A percentile compares a stretch with the other conserved stretches of the same genome.
phyloP scores from a whole-genome alignment of 2,888 invertebrate species.

The Slavum lentiscoides region DNA sequence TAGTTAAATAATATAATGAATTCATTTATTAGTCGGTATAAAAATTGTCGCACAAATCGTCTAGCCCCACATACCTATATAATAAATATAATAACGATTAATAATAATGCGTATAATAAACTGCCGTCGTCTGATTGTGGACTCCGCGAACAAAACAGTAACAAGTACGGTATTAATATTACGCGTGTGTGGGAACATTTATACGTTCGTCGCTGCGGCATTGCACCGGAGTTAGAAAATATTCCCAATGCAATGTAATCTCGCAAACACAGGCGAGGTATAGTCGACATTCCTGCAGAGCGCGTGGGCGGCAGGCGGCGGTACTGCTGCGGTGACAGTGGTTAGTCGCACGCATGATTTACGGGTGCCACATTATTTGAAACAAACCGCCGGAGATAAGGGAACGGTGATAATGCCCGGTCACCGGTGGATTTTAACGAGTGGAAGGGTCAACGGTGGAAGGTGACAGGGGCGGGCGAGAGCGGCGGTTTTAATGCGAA shows the following conservation, averaged over 20 bases:
- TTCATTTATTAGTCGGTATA: no score
- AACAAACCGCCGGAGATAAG: conserved; percentile 38
- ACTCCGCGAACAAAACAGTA: no score
- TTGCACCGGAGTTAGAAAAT: background rate
- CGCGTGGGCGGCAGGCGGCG: background rate
- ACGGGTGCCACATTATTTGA: conserved; percentile 34
- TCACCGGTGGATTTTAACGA: conserved; percentile 40
- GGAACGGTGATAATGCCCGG: conserved; percentile 34
- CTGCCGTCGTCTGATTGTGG: no score
- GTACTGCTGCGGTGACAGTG: conserved; percentile 16
- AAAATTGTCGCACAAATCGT: no score
- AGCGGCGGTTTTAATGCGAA: conserved; percentile 44
- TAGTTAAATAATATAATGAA: no score
- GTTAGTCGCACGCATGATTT: conserved; percentile 30
- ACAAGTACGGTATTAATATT: no score
- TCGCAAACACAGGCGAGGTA: no score
- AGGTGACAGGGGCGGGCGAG: background rate
- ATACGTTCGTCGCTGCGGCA: no score
- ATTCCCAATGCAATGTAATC: conserved; percentile 18
- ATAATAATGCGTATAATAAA: no score
- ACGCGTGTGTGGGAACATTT: no score
- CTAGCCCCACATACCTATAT: no score
- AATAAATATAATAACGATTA: no score
- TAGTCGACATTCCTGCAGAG: conserved; percentile 15
- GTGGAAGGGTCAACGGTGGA: conserved; percentile 7